Conservation (phyloP, 2,113 vertebrate species). For the Sphaerodactylus townsendi region DNA sequence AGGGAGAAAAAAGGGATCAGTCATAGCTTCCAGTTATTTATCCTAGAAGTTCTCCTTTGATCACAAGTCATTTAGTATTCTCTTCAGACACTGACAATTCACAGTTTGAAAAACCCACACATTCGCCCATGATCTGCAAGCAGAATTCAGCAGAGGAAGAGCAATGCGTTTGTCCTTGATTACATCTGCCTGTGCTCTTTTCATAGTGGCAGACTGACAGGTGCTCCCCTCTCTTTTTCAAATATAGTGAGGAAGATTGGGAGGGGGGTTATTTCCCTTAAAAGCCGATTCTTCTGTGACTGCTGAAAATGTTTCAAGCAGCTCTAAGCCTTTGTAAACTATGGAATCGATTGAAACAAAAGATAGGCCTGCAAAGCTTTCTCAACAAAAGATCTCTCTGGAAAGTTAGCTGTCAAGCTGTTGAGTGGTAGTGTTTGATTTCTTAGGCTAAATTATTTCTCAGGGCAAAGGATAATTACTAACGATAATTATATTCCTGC, state of each 20-base stretch:
- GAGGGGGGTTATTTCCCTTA: neutral
- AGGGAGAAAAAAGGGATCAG: neutral
- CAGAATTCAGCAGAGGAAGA: constrained; percentile 2
- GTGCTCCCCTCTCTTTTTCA: neutral
- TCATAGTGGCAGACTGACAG: neutral
- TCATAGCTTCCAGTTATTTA: neutral
- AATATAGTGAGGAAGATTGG: constrained; percentile 16
- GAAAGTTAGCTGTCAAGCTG: constrained; percentile 48
- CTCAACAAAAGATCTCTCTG: constrained; percentile 31
- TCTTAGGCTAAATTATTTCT: constrained; percentile 46
- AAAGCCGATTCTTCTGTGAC: constrained; percentile 17
- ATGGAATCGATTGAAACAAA: constrained; percentile 64
- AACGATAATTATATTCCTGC: constrained; percentile 37
- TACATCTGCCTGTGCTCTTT: constrained; percentile 1
- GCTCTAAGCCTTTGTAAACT: constrained; percentile 63
- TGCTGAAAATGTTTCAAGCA: constrained; percentile 49
- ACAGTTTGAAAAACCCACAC: neutral
- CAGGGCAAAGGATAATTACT: constrained; percentile 54
- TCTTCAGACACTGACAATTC: neutral
- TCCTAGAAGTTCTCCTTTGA: neutral
- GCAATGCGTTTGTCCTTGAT: neutral
- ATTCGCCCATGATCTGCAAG: neutral
- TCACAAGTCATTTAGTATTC: neutral
- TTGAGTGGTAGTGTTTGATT: constrained; percentile 53
- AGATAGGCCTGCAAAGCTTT: constrained; percentile 56